A percentile compares a stretch with the other conserved stretches of the same genome.
Evolutionary conservation across 2,888 invertebrate species (phyloP).

Genomic region (Neuroscelio doddi): DNA sequence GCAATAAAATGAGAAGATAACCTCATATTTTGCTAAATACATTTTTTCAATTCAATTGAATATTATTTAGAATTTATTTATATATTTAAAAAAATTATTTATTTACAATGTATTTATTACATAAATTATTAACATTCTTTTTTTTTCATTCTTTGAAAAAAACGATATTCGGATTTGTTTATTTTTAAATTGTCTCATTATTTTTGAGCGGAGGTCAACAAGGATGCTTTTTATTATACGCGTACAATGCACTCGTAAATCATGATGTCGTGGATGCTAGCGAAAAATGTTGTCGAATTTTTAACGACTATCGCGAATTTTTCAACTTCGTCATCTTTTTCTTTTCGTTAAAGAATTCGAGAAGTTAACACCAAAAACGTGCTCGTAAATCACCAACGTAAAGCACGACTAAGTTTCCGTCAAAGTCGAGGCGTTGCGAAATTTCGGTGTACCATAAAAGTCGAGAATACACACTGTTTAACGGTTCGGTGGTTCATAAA

Average conservation of each 20-base stretch:
- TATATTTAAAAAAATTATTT: no score
- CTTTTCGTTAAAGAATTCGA: neutral
- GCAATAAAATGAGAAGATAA: no score
- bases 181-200: no score
- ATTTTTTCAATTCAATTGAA: slow-evolving; percentile 1
- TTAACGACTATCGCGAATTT: neutral
- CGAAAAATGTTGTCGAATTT: neutral
- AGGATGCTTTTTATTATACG: neutral
- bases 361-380: neutral
- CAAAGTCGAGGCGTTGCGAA: slow-evolving; percentile 17
- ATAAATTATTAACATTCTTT: no score
- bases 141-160: no score
- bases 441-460: slow-evolving; percentile 13
- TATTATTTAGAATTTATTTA: no score
- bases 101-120: no score
- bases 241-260: neutral
- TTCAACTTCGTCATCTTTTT: neutral
- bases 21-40: no score
- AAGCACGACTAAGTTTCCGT: neutral
- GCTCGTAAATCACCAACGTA: neutral
- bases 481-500: neutral
- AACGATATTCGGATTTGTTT: no score
- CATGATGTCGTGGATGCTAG: neutral
- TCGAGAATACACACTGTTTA: neutral
- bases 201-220: neutral